Base-by-base conservation (phyloP, 2,888 invertebrate genomes). In the Drosophila mulleri region DNA sequence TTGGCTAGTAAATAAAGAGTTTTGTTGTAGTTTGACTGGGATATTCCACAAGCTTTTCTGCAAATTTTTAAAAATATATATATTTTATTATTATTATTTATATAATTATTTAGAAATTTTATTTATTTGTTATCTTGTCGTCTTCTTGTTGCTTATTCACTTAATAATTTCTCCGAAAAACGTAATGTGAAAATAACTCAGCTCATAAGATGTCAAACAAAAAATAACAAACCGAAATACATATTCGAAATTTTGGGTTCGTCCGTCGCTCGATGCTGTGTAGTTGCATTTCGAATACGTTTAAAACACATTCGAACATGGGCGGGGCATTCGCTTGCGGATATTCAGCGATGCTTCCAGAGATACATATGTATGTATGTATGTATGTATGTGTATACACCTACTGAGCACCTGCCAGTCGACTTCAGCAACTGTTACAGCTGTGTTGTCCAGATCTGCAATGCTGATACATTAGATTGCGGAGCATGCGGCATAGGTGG, bases 361-460 rank as follows among this genome's bases (percentile, higher is more conserved):
- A 63, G 54, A 39, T 12, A 37, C 12, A 37, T 37, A 37, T 14
- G 4, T 14, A 37, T 11, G 9, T 9, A n/a, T n/a, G n/a, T 37
- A 37, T 14, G 4, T 14, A 37, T 11, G 9, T 9, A n/a, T 7
- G 26, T 26, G 26, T 26, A 37, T 41, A n/a, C 8, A 37, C 37
- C 48, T 69, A 67, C 29, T 69, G 63, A 53, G 79, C 82, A 83
- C 64, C 77, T 82, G 77, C 9, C 77, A 8, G 32, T 18, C 50
- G n/a, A 3, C 20, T 62, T 37, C 14, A 29, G 16, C 23, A 11
- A n/a, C 47, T 48, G 48, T 4, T 26, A 5, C 47, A 54, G 39
- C 57, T 64, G 57, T 23, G 41, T 37, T 52, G 48, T 26, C n/a
- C 47, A 64, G 71, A 75, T 75, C 52, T 71, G 16, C 26, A 37